Conservation (phyloP, 2,888 invertebrate species). For the Taenaris catops region DNA sequence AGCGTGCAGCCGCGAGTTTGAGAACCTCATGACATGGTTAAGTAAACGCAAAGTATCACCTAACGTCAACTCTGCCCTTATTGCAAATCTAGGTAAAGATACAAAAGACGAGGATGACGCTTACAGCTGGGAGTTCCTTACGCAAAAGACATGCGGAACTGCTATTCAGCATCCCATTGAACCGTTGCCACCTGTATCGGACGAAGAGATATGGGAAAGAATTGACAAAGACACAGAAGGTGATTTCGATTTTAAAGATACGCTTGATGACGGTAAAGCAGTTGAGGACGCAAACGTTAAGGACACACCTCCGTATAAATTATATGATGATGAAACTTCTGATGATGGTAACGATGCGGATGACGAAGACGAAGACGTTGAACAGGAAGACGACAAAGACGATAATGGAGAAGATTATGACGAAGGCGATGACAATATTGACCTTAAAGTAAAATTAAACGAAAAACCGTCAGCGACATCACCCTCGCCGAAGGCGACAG, state of each 20-base stretch:
- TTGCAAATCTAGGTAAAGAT: constrained; percentile 59
- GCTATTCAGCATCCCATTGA: constrained; percentile 51
- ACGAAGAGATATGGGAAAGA: constrained; percentile 72
- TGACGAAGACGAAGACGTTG: constrained; percentile 50
- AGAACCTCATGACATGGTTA: constrained; percentile 83
- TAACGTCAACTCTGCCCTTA: constrained; percentile 52
- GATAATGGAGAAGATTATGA: constrained; percentile 48
- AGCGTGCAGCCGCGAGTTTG: constrained; percentile 84
- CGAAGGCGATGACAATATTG: constrained; percentile 56
- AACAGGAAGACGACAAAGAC: constrained; percentile 50
- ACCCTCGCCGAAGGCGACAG: constrained; percentile 23
- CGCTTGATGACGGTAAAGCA: constrained; percentile 59
- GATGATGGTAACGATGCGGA: constrained; percentile 53
- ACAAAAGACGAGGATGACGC: constrained; percentile 50
- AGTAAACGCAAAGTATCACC: constrained; percentile 79
- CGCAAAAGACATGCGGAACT: constrained; percentile 62
- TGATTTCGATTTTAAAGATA: constrained; percentile 63
- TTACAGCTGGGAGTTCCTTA: constrained; percentile 71
- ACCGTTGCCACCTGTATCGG: constrained; percentile 50
- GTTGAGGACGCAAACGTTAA: constrained; percentile 40
- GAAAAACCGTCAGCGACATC: constrained; percentile 39
- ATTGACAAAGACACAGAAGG: constrained; percentile 57
- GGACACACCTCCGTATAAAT: constrained; percentile 31
- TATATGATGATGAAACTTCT: constrained; percentile 38
- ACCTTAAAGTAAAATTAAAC: constrained; percentile 57